Evolutionary conservation across 2,113 vertebrate genomes (phyloP).

Genomic region (Hippocampus guttulatus): DNA sequence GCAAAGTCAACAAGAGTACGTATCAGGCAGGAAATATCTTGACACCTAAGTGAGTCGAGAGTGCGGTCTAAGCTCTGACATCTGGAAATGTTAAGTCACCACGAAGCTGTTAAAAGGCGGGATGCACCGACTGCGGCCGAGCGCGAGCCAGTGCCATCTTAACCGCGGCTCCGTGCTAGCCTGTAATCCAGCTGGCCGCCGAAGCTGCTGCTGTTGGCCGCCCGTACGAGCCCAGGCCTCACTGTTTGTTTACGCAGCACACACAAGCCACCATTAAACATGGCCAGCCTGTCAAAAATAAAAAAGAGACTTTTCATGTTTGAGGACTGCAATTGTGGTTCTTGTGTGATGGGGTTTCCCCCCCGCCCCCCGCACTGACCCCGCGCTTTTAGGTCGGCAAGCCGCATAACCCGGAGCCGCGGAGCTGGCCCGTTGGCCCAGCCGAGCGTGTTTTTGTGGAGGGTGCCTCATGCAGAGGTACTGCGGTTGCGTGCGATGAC

Average conservation of each 20-base stretch:
- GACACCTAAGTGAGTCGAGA: conserved; percentile 53
- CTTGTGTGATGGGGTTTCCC: conserved; percentile 72
- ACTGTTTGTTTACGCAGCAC: conserved; percentile 72
- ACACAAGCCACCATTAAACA: conserved; percentile 67
- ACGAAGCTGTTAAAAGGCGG: conserved; percentile 63
- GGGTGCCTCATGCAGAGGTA: conserved; percentile 48
- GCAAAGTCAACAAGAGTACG: conserved; percentile 30
- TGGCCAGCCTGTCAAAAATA: conserved; percentile 73
- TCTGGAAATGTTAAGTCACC: conserved; percentile 64
- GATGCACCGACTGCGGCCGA: conserved; percentile 51
- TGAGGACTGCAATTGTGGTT: conserved; percentile 75
- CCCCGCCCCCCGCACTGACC: conserved; percentile 64
- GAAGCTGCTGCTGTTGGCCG: conserved; percentile 68
- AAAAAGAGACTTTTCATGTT: conserved; percentile 77
- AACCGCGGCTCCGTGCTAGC: conserved; percentile 66
- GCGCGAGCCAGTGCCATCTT: conserved; percentile 19
- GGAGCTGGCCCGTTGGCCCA: conserved; percentile 52
- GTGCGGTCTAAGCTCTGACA: conserved; percentile 61
- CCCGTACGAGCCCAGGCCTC: conserved; percentile 54
- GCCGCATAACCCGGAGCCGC: conserved; percentile 60
- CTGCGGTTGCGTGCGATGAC: conserved; percentile 56
- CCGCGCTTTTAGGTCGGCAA: conserved; percentile 62
- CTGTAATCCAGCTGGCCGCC: conserved; percentile 71
- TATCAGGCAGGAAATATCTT: conserved; percentile 48
- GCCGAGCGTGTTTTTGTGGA: conserved; percentile 55